Evolutionary conservation across 2,888 invertebrate genomes (phyloP).

Genomic region (Acleris holmiana): DNA sequence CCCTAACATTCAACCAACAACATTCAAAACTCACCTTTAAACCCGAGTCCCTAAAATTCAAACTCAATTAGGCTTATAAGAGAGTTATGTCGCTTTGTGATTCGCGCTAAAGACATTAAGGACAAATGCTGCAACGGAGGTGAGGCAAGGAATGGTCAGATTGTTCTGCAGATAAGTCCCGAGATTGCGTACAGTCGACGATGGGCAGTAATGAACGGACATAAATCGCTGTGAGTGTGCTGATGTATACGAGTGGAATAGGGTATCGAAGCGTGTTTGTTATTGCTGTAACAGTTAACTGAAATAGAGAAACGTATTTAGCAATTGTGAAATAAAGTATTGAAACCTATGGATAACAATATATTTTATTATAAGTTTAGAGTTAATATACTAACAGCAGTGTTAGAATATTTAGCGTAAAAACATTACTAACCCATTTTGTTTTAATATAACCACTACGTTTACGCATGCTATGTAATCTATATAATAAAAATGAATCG

Average conservation of each 20-base stretch:
- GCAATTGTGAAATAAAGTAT: too few species aligned
- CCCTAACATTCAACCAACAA: not conserved
- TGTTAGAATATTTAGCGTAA: too few species aligned
- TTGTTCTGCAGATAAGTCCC: constrained; percentile 60
- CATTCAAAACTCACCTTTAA: not conserved
- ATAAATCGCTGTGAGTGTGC: constrained; percentile 53
- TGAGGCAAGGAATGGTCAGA: constrained; percentile 63
- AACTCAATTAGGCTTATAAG: not conserved
- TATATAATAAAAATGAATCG: too few species aligned
- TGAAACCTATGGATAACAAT: too few species aligned
- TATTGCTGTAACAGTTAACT: not conserved
- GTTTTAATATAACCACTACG: too few species aligned
- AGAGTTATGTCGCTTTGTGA: not conserved
- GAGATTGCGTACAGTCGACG: constrained; percentile 46
- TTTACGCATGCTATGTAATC: too few species aligned
- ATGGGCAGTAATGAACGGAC: constrained; percentile 59
- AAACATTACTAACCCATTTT: too few species aligned
- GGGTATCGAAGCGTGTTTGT: constrained; percentile 17
- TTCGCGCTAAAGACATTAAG: constrained; percentile 52
- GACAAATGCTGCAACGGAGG: constrained; percentile 69
- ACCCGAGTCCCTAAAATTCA: not conserved
- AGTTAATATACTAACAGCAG: too few species aligned
- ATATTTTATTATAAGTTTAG: too few species aligned
- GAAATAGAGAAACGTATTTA: too few species aligned
- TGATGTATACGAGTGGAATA: constrained; percentile 17